Percentiles rank a stretch among this genome's conserved stretches.
Evolutionary conservation across 2,888 invertebrate species (phyloP).

Genomic region (Pseudococcus longispinus): DNA sequence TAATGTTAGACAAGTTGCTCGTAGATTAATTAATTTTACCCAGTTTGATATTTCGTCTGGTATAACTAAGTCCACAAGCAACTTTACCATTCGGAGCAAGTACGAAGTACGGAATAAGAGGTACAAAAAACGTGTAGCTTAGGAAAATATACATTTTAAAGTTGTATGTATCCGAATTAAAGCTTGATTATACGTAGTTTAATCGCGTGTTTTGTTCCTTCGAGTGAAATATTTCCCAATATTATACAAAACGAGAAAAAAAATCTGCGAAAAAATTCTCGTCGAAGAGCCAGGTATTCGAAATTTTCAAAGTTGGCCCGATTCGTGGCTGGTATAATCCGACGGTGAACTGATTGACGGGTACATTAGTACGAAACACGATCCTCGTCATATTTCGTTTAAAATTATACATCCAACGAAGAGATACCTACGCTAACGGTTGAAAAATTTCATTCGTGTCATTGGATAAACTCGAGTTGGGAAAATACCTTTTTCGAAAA

Average conservation of each 20-base stretch:
- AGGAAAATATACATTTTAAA: not conserved
- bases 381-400: not conserved
- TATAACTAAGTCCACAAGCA: not conserved
- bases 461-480: not conserved
- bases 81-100: not conserved
- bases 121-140: not conserved
- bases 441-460: not conserved
- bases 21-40: not conserved
- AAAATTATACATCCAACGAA: not conserved
- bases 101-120: not conserved
- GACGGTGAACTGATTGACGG: not conserved
- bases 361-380: constrained; percentile 14
- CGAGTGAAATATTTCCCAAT: not conserved
- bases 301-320: not conserved
- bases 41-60: not conserved
- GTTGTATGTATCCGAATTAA: no score
- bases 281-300: not conserved
- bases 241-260: not conserved
- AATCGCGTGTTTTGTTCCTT: no score
- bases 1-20: not conserved
- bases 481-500: not conserved
- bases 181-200: no score
- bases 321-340: not conserved
- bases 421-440: not conserved
- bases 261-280: not conserved